Percentiles rank a stretch among this genome's conserved stretches.
These are phyloP conservation scores for Drosophila cognata DNA, from an alignment of 2,888 invertebrate species.

Conservation along the genomic window DNA sequence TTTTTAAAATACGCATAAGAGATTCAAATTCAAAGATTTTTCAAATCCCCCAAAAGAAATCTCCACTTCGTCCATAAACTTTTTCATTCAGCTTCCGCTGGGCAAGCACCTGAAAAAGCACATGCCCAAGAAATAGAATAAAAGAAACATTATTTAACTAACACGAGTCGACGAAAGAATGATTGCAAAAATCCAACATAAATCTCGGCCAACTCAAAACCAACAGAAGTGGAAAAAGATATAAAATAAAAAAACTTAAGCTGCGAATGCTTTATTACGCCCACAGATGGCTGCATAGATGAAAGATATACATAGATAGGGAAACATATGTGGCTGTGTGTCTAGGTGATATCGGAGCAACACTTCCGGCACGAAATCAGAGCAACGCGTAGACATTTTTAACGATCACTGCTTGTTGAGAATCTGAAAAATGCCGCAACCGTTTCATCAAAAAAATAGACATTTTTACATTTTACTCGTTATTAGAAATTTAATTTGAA, in stretches of 20 bases:
- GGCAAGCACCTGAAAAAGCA: slow-evolving; percentile 70
- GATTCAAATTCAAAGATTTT: slow-evolving; percentile 26
- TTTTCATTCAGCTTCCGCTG: slow-evolving; percentile 54
- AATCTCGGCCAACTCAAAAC: slow-evolving; percentile 61
- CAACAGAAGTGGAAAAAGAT: slow-evolving; percentile 34
- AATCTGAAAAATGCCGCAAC: slow-evolving; percentile 57
- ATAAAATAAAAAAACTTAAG: slow-evolving; percentile 62
- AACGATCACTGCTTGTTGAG: slow-evolving; percentile 29
- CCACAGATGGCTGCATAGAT: slow-evolving; percentile 67
- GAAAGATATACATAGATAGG: slow-evolving; percentile 43
- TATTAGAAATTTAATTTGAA: slow-evolving; percentile 64
- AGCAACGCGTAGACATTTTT: slow-evolving; percentile 38
- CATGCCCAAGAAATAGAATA: background rate
- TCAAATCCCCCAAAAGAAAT: slow-evolving; percentile 26
- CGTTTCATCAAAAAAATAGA: slow-evolving; percentile 39
- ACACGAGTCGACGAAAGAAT: slow-evolving; percentile 61
- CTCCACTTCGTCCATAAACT: slow-evolving; percentile 19
- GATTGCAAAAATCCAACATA: slow-evolving; percentile 78
- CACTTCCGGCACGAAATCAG: slow-evolving; percentile 64
- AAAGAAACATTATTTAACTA: slow-evolving; percentile 58
- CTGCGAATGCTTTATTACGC: slow-evolving; percentile 76
- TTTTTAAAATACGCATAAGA: slow-evolving; percentile 30
- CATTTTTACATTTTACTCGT: slow-evolving; percentile 29
- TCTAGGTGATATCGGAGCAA: slow-evolving; percentile 64
- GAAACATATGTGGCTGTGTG: slow-evolving; percentile 9